These are phyloP conservation scores for Micrastur ruficollis DNA, from an alignment of 2,797 vertebrate species.

Conservation along the genomic window DNA sequence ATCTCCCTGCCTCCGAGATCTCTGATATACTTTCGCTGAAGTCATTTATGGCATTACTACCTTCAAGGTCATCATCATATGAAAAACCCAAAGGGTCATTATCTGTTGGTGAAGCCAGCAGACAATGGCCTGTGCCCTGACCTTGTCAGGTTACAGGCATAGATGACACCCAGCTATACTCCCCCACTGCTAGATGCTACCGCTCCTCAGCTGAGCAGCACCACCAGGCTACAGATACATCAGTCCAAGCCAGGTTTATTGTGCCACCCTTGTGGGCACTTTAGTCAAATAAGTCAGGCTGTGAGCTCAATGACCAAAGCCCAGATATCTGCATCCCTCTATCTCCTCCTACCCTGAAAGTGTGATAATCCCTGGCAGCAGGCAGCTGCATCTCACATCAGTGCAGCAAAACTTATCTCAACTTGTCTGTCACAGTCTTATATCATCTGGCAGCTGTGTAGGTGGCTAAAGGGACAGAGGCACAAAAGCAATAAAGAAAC, in stretches of 20 bases:
- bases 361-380: not conserved
- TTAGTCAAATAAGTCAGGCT: not conserved
- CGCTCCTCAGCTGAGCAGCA: not conserved
- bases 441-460: not conserved
- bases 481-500: constrained; percentile 10
- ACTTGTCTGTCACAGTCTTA: not conserved
- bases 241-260: not conserved
- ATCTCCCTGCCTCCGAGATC: not conserved
- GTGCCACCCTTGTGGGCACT: not conserved
- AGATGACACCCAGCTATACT: not conserved
- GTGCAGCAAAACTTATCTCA: not conserved
- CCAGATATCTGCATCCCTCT: not conserved
- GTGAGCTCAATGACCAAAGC: not conserved
- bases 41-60: not conserved
- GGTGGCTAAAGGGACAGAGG: constrained; percentile 3
- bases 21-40: not conserved
- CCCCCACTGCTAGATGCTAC: not conserved
- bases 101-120: not conserved
- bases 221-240: not conserved
- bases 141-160: not conserved
- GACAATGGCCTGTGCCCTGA: not conserved
- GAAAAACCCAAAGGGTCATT: not conserved
- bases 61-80: not conserved
- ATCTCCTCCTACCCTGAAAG: not conserved
- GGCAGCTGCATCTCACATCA: not conserved